Evolutionary conservation across 2,888 invertebrate species (phyloP).

Genomic region (Cheilosia urbana): DNA sequence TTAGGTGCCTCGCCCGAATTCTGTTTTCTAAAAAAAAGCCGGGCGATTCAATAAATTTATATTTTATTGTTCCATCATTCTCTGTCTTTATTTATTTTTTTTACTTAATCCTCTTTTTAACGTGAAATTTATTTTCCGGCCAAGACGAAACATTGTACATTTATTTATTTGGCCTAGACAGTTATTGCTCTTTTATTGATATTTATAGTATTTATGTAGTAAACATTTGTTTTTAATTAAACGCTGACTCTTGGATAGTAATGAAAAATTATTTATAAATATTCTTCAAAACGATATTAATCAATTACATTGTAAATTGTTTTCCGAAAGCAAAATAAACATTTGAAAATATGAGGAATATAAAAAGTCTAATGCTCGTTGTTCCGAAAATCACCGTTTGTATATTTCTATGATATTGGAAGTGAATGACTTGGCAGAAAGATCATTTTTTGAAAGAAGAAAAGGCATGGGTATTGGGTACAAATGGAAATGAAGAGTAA

Average conservation of each 20-base stretch:
- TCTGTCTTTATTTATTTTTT: slow-evolving; percentile 2
- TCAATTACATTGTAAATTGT: slow-evolving; percentile 3
- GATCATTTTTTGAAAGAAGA: too few relatives aligned
- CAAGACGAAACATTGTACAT: slow-evolving; percentile 14
- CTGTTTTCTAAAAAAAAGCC: neutral
- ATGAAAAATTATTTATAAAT: too few relatives aligned
- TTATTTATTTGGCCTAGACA: slow-evolving; percentile 23
- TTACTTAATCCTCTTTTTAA: slow-evolving; percentile 5
- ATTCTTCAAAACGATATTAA: neutral
- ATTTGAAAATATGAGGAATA: neutral
- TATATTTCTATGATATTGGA: too few relatives aligned
- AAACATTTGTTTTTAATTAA: slow-evolving; percentile 16
- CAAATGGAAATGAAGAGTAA: too few relatives aligned
- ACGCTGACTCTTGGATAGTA: too few relatives aligned
- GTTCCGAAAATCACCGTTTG: too few relatives aligned
- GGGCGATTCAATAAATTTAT: neutral
- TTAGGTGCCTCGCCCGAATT: too few relatives aligned
- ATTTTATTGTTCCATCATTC: slow-evolving; percentile 5
- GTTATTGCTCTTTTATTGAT: slow-evolving; percentile 10
- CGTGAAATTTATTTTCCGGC: neutral
- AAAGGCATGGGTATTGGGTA: too few relatives aligned
- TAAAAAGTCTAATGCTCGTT: too few relatives aligned
- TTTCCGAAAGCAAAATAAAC: neutral
- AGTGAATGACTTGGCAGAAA: too few relatives aligned
- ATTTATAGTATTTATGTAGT: slow-evolving; percentile 14